Evolutionary conservation across 2,113 vertebrate genomes (phyloP).

Genomic region (Microtus pennsylvanicus): DNA sequence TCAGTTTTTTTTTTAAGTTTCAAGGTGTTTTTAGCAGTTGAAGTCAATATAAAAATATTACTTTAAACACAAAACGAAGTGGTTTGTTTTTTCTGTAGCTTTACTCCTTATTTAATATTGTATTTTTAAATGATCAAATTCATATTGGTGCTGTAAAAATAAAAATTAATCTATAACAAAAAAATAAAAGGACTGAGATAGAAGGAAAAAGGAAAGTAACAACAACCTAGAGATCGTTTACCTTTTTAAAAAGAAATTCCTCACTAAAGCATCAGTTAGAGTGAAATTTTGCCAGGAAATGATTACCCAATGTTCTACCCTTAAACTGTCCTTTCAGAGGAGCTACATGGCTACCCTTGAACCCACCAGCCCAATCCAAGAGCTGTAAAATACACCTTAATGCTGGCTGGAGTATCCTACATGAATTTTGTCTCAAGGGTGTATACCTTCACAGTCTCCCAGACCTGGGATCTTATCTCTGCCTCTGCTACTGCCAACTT

Average conservation of each 20-base stretch:
- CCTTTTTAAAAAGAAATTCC: slow-evolving; percentile 5
- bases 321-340: not conserved
- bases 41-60: slow-evolving; percentile 60
- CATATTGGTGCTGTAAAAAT: not conserved
- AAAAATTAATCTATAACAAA: slow-evolving; percentile 53
- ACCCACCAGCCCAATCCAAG: not conserved
- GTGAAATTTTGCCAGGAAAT: slow-evolving; percentile 46
- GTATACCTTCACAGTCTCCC: not conserved
- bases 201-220: too few relatives aligned
- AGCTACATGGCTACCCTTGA: not conserved
- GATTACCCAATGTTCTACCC: not conserved
- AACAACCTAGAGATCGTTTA: not conserved
- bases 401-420: not conserved
- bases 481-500: not conserved
- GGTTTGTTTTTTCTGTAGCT: not conserved
- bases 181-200: not conserved
- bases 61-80: not conserved
- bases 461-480: not conserved
- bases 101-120: slow-evolving; percentile 30
- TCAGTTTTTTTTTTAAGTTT: not conserved
- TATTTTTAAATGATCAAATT: slow-evolving; percentile 20
- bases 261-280: not conserved
- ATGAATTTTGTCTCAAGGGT: not conserved
- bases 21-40: slow-evolving; percentile 22
- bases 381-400: not conserved